Percentiles rank a stretch among this genome's conserved stretches.
These are phyloP conservation scores for Eptatretus burgeri DNA, from an alignment of 2,113 vertebrate species.

Conservation along the genomic window DNA sequence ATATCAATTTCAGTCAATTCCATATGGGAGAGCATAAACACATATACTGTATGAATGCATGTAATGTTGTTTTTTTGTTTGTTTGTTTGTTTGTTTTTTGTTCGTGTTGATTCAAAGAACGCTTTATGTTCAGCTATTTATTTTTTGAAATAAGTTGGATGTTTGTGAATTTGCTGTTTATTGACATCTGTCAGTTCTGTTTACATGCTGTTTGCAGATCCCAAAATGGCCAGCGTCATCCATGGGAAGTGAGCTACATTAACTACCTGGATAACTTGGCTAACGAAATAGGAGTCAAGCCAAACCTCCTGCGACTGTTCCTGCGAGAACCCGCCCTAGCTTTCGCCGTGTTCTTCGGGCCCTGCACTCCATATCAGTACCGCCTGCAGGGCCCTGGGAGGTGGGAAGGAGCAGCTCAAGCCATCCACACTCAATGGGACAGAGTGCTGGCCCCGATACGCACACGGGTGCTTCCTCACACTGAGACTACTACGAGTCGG, in stretches of 20 bases:
- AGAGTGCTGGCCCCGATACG: constrained; percentile 17
- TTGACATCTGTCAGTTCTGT: no score
- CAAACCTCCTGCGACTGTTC: constrained; percentile 22
- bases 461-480: constrained; percentile 15
- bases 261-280: constrained; percentile 29
- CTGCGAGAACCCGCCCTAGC: constrained; percentile 26
- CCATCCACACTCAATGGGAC: constrained; percentile 33
- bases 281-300: constrained; percentile 19
- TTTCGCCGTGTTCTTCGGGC: constrained; percentile 24
- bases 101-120: no score
- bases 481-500: no score
- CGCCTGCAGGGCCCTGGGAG: constrained; percentile 24
- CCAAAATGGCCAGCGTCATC: constrained; percentile 11
- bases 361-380: constrained; percentile 31
- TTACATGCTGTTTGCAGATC: no score
- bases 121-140: no score
- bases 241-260: constrained; percentile 25
- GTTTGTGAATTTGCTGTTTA: no score
- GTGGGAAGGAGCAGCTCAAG: constrained; percentile 24
- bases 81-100: no score
- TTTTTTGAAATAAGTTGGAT: no score
- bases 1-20: no score
- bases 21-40: no score
- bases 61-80: no score
- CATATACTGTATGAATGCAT: no score